A percentile compares a stretch with the other conserved stretches of the same genome.
Conservation (phyloP, 2,888 invertebrate genomes). For the Sminthurinus aureus region DNA sequence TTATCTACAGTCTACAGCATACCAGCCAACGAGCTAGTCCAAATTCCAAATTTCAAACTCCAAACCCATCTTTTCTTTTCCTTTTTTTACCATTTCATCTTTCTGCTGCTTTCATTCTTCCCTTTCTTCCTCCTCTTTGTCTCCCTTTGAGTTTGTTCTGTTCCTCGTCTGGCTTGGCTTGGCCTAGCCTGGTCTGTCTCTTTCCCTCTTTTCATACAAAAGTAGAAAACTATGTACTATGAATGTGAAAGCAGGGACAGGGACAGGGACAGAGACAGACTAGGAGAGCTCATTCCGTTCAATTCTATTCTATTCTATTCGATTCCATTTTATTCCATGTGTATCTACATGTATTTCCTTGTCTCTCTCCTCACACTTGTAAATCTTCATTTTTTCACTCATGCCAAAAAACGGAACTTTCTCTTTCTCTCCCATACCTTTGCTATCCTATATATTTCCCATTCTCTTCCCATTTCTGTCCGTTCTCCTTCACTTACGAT, state of each 20-base stretch:
- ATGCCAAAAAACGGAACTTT: slow-evolving; percentile 28
- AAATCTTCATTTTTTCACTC: slow-evolving; percentile 38
- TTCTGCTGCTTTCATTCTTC: neutral
- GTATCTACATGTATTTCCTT: neutral
- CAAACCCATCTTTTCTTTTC: neutral
- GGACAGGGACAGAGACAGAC: too few relatives aligned
- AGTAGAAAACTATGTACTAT: too few relatives aligned
- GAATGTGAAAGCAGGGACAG: neutral
- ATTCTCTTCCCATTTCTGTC: neutral
- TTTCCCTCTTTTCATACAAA: too few relatives aligned
- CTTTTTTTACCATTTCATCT: neutral
- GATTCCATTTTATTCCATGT: too few relatives aligned
- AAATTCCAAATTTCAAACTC: neutral
- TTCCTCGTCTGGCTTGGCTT: too few relatives aligned
- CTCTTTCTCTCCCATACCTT: neutral
- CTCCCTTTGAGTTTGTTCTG: neutral
- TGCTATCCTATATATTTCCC: neutral
- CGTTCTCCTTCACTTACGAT: neutral
- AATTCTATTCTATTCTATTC: too few relatives aligned
- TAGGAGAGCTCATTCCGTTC: too few relatives aligned
- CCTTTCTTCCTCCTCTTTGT: neutral
- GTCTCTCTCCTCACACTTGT: slow-evolving; percentile 24
- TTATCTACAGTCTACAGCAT: neutral
- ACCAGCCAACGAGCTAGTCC: neutral
- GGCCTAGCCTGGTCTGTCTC: too few relatives aligned